Percentiles rank a stretch among this genome's conserved stretches.
phyloP scores from a whole-genome alignment of 2,888 invertebrate species.

The Melipona bicolor region DNA sequence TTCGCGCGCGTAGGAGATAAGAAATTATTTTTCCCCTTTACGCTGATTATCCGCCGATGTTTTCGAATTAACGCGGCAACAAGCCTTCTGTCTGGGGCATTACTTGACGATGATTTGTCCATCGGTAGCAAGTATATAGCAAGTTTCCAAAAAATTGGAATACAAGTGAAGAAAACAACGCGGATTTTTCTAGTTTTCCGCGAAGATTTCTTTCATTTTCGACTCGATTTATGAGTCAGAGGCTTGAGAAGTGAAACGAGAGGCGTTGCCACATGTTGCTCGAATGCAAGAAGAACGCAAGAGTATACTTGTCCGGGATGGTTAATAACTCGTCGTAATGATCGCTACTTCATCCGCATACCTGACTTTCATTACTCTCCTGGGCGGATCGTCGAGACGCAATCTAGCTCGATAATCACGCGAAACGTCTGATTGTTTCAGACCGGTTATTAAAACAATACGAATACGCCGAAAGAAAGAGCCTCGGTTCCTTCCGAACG shows the following conservation, averaged over 20 bases:
- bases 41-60: neutral
- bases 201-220: neutral
- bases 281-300: neutral
- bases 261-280: neutral
- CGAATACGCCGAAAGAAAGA: no score
- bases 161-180: neutral
- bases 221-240: neutral
- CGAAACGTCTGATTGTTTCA: conserved; percentile 11
- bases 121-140: neutral
- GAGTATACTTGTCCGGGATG: neutral
- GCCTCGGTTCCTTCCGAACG: neutral
- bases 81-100: no score
- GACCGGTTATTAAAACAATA: neutral
- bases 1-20: neutral
- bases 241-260: neutral
- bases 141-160: neutral
- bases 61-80: neutral
- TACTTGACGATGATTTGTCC: neutral
- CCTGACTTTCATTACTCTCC: neutral
- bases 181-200: neutral
- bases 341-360: neutral
- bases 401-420: conserved; percentile 15
- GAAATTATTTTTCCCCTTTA: conserved; percentile 14
- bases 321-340: conserved; percentile 18
- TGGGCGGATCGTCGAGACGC: neutral